Evolutionary conservation across 2,113 vertebrate genomes (phyloP).

Genomic region (Petaurus breviceps): DNA sequence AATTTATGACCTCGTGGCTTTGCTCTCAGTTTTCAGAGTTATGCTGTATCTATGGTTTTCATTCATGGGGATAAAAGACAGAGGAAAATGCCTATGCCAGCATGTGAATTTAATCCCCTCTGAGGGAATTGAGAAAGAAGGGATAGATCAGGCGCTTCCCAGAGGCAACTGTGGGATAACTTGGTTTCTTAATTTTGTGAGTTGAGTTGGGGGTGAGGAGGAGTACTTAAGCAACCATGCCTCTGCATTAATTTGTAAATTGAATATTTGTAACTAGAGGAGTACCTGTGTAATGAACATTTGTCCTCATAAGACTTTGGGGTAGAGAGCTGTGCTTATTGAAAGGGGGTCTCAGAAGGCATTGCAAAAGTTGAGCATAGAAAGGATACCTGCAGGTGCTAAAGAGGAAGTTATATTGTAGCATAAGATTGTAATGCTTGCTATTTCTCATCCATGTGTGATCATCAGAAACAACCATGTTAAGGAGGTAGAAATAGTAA

Average conservation of each 20-base stretch:
- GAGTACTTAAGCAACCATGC: background rate
- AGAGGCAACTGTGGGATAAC: background rate
- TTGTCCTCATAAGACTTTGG: background rate
- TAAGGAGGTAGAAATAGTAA: background rate
- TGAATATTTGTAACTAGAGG: background rate
- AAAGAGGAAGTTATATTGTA: background rate
- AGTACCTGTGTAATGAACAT: background rate
- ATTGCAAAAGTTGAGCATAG: background rate
- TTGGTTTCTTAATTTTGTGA: background rate
- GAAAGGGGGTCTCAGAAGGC: background rate
- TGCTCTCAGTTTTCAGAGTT: background rate
- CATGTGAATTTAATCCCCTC: background rate
- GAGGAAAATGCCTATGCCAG: background rate
- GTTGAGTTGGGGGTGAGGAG: background rate
- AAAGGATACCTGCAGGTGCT: background rate
- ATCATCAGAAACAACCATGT: background rate
- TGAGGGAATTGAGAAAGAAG: background rate
- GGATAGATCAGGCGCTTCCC: background rate
- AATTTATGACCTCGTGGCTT: background rate
- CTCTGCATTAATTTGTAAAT: background rate
- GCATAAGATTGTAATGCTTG: background rate
- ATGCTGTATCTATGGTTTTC: background rate
- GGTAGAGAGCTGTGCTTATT: background rate
- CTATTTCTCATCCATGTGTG: background rate
- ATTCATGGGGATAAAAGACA: background rate